Evolutionary conservation across 2,113 vertebrate species (phyloP), one percentile per base, ranked within the genome.

Genomic region (Puffinus mauretanicus): DNA sequence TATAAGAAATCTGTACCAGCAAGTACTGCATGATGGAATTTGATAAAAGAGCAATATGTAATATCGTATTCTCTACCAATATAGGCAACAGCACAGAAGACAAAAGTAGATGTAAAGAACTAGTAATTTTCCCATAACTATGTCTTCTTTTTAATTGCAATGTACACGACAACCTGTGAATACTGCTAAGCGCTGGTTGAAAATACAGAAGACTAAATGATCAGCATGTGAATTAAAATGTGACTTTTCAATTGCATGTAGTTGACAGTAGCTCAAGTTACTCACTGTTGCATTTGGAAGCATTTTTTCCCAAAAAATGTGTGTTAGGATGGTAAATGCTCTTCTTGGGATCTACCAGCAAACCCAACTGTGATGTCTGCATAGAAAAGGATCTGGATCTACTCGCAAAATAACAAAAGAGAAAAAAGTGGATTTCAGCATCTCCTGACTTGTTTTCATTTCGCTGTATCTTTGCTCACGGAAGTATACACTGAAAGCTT

Each of bases 291-390:
- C 24, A n/a, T 42, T 40, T 67, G 51, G 34, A 90, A 88, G 36
- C 4, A 29, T 26, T 57, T 67, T 66, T 34, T 61, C 4, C 1
- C 2, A 10, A 4, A 13, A 47, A 36, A 32, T 1, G 0, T 29
- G 5, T 47, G 4, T 75, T 62, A 34, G 6, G 24, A n/a, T 66
- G 20, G 20, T 62, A 66, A 70, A 71, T 49, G 55, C 3, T 64
- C 10, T 61, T 73, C 32, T 57, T 67, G 42, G 40, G 7, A 21
- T 62, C 29, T 52, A 30, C 14, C 24, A 82, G 29, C 34, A 89
- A 76, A 46, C 8, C 5, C 21, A 80, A 0, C 9, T 38, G 7
- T 61, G 26, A 51, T 18, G 13, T 67, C 30, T 80, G 16, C 5
- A 49, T 17, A 83, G 27, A 61, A 65, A 0, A 49, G 24, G 30